These are phyloP conservation scores for Seriola rivoliana DNA, from an alignment of 2,113 vertebrate genomes.

Conservation along the genomic window DNA sequence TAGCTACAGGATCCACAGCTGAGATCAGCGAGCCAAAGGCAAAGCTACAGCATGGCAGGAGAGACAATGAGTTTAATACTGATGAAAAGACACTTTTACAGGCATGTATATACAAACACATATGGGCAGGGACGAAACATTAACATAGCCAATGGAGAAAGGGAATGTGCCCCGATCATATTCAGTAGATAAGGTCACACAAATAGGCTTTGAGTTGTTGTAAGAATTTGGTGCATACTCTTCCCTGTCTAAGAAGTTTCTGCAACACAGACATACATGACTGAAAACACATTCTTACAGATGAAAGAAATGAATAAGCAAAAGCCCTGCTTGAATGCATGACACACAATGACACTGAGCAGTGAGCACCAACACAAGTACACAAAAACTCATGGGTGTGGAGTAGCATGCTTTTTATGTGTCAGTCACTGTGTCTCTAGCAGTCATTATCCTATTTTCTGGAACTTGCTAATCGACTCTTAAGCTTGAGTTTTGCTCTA, in stretches of 20 bases:
- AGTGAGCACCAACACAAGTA: not conserved
- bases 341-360: not conserved
- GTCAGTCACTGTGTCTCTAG: not conserved
- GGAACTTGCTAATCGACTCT: not conserved
- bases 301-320: not conserved
- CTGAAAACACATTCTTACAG: not conserved
- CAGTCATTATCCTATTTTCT: not conserved
- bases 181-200: not conserved
- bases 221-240: not conserved
- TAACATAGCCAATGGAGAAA: not conserved
- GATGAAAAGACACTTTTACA: not conserved
- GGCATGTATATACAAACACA: not conserved
- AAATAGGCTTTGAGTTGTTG: not conserved
- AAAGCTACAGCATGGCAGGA: constrained; percentile 86
- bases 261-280: not conserved
- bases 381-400: not conserved
- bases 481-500: not conserved
- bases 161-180: not conserved
- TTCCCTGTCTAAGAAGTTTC: not conserved
- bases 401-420: not conserved
- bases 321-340: not conserved
- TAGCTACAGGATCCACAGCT: constrained; percentile 97
- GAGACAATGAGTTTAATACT: not conserved
- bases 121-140: not conserved
- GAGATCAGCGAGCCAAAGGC: constrained; percentile 99